Evolutionary conservation across 2,888 invertebrate species (phyloP).

Genomic region (Rugalucina vietnamica): DNA sequence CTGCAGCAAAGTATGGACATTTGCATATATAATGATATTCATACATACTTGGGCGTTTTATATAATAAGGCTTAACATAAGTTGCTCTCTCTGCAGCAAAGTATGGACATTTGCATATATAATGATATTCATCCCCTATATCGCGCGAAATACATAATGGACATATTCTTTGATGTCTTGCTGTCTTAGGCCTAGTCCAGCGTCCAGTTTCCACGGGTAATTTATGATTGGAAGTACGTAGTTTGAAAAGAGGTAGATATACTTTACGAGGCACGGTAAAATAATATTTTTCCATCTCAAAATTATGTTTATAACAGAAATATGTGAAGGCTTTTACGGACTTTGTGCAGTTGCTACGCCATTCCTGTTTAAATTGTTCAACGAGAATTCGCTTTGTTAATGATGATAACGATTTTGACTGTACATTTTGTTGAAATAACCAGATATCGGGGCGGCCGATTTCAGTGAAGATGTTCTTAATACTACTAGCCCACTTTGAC

Average conservation of each 20-base stretch:
- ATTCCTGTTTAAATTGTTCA: background rate
- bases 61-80: no score
- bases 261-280: background rate
- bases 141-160: no score
- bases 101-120: no score
- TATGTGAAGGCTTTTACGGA: background rate
- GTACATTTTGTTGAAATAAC: background rate
- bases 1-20: no score
- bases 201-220: conserved; percentile 1
- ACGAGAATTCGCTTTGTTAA: background rate
- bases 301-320: background rate
- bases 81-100: no score
- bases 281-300: background rate
- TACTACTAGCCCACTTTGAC: background rate
- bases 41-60: no score
- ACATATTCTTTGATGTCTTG: no score
- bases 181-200: no score
- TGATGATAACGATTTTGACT: background rate
- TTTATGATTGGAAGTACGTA: background rate
- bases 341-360: background rate
- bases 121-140: no score
- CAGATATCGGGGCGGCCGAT: background rate
- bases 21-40: no score
- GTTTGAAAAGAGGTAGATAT: background rate
- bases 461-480: background rate